phyloP scores from a whole-genome alignment of 2,888 invertebrate genomes.

The Ptilodon capucinus region DNA sequence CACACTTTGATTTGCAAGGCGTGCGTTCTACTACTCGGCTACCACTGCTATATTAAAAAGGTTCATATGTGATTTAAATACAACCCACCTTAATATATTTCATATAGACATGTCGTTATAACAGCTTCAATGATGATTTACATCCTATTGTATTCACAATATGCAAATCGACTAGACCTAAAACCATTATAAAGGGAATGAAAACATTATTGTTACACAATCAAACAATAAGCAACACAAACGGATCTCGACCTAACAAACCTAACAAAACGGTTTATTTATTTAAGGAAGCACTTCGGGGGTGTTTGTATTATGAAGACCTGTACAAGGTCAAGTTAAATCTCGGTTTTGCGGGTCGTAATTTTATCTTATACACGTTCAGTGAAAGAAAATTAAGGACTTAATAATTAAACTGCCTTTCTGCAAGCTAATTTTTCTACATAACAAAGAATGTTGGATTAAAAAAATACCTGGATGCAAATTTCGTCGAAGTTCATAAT shows the following conservation, averaged over 20 bases:
- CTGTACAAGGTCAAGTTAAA: slow-evolving; percentile 32
- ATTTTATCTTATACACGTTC: background rate
- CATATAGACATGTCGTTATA: no score
- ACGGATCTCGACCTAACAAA: slow-evolving; percentile 41
- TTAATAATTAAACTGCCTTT: background rate
- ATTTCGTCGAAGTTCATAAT: no score
- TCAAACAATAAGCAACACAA: slow-evolving; percentile 22
- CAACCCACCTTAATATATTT: no score
- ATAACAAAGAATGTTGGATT: no score
- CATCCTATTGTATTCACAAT: slow-evolving; percentile 16
- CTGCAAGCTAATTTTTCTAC: no score
- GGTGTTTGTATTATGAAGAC: slow-evolving; percentile 60
- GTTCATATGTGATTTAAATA: no score
- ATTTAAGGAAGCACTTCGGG: slow-evolving; percentile 62
- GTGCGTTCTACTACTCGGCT: no score
- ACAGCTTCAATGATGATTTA: no score
- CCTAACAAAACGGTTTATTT: slow-evolving; percentile 61
- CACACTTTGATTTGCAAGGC: no score
- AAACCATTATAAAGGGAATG: slow-evolving; percentile 19
- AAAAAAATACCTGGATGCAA: no score
- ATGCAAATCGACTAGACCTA: slow-evolving; percentile 20
- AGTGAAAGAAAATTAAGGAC: no score
- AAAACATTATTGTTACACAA: slow-evolving; percentile 20
- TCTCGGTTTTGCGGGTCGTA: background rate
- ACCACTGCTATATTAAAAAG: no score